These are phyloP conservation scores for Hypomesus transpacificus DNA, from an alignment of 2,113 vertebrate genomes.

Conservation along the genomic window DNA sequence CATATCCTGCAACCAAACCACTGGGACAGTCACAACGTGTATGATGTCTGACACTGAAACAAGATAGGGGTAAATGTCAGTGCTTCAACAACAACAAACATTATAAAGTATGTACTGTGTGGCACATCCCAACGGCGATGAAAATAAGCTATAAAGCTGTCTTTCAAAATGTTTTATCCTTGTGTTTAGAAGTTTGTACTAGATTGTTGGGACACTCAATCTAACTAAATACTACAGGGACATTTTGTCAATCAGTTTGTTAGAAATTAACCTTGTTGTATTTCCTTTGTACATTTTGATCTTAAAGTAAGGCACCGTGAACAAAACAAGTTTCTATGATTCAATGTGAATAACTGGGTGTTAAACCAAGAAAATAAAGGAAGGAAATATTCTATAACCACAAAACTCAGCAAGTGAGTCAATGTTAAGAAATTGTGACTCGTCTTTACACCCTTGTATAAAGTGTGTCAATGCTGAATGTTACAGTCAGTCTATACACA, in stretches of 20 bases:
- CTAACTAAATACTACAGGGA: background rate
- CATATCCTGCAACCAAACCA: background rate
- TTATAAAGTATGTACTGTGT: too few relatives aligned
- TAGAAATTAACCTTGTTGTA: slow-evolving; percentile 8
- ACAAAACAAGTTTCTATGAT: slow-evolving; percentile 54
- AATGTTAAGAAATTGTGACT: slow-evolving; percentile 7
- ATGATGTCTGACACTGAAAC: slow-evolving; percentile 1
- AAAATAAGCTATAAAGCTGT: too few relatives aligned
- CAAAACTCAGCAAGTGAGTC: slow-evolving; percentile 24
- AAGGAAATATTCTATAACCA: slow-evolving; percentile 28
- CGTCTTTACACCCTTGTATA: background rate
- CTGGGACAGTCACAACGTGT: background rate
- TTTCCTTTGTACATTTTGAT: slow-evolving; percentile 26
- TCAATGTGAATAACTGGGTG: slow-evolving; percentile 25
- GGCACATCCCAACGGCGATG: too few relatives aligned
- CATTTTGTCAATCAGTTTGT: background rate
- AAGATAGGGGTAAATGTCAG: background rate
- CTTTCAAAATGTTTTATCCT: too few relatives aligned
- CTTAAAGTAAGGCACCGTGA: slow-evolving; percentile 74
- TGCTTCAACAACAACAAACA: background rate
- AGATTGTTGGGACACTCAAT: too few relatives aligned
- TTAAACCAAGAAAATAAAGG: slow-evolving; percentile 12
- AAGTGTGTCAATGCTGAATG: background rate
- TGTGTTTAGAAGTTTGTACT: too few relatives aligned
- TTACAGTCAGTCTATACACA: slow-evolving; percentile 33